Percentiles rank a stretch among this genome's conserved stretches.
phyloP scores from a whole-genome alignment of 2,113 vertebrate genomes.

The Nothobranchius furzeri region DNA sequence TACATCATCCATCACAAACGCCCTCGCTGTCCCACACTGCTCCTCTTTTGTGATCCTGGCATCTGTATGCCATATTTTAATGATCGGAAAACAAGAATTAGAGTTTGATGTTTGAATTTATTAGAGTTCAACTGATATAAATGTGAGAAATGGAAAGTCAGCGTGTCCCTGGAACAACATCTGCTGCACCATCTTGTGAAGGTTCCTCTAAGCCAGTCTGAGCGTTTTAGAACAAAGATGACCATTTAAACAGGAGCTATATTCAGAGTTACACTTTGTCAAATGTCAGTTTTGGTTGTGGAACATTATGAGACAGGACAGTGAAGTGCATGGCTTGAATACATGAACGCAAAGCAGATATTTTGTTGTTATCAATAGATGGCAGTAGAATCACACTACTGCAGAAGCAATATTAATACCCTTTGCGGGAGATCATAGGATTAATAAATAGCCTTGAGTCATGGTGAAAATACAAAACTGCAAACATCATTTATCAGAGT shows the following conservation, averaged over 20 bases:
- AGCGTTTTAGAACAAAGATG: background rate
- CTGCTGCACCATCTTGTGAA: conserved; percentile 1
- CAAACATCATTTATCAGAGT: conserved; percentile 46
- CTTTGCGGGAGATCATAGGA: conserved; percentile 21
- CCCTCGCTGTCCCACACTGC: too few relatives aligned
- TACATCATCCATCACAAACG: too few relatives aligned
- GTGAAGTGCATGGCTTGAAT: background rate
- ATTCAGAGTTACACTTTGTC: conserved; percentile 18
- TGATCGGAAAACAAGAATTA: too few relatives aligned
- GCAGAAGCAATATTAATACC: conserved; percentile 18
- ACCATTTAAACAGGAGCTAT: background rate
- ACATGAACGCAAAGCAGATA: background rate
- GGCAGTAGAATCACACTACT: conserved; percentile 70
- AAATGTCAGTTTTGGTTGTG: background rate
- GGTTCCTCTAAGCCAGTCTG: background rate
- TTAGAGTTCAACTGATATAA: too few relatives aligned
- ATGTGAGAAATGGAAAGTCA: too few relatives aligned
- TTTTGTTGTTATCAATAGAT: conserved; percentile 51
- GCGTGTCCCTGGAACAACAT: background rate
- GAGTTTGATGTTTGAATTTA: too few relatives aligned
- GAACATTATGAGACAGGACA: background rate
- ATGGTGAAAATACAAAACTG: conserved; percentile 25
- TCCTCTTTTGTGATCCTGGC: too few relatives aligned
- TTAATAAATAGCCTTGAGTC: conserved; percentile 37
- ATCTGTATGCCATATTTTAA: too few relatives aligned